These are phyloP conservation scores for Lochmaea capreae DNA, from an alignment of 2,888 invertebrate species.

Conservation along the genomic window DNA sequence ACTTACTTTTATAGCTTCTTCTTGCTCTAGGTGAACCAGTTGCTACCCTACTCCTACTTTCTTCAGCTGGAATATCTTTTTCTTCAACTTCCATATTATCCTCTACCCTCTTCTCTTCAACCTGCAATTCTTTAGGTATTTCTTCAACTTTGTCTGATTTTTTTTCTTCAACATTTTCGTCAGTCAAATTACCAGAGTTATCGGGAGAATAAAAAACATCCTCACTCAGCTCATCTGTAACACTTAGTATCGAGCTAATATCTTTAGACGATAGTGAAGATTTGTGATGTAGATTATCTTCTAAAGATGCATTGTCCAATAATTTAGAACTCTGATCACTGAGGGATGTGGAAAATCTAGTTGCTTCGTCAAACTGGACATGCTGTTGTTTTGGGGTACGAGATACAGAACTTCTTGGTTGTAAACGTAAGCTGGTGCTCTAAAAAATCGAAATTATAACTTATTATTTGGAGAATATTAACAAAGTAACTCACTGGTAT, in stretches of 20 bases:
- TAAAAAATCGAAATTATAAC: slow-evolving; percentile 24
- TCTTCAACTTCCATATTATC: background rate
- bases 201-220: slow-evolving; percentile 54
- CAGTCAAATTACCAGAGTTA: slow-evolving; percentile 43
- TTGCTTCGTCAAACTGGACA: slow-evolving; percentile 46
- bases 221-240: slow-evolving; percentile 40
- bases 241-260: slow-evolving; percentile 35
- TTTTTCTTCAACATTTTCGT: slow-evolving; percentile 9
- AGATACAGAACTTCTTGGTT: slow-evolving; percentile 52
- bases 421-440: slow-evolving; percentile 46
- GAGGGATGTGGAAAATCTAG: slow-evolving; percentile 43
- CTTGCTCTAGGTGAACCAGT: slow-evolving; percentile 52
- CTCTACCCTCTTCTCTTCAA: slow-evolving; percentile 8
- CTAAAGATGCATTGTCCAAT: slow-evolving; percentile 31
- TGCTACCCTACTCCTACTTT: background rate
- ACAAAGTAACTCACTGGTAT: background rate
- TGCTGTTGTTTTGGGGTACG: slow-evolving; percentile 46
- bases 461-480: background rate
- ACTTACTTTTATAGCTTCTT: slow-evolving; percentile 57
- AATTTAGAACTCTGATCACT: slow-evolving; percentile 40
- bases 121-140: background rate
- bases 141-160: background rate
- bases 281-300: slow-evolving; percentile 23
- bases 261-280: slow-evolving; percentile 41
- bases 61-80: slow-evolving; percentile 3